phyloP scores from a whole-genome alignment of 2,888 invertebrate species.

The Drosophila pseudotalamancana region DNA sequence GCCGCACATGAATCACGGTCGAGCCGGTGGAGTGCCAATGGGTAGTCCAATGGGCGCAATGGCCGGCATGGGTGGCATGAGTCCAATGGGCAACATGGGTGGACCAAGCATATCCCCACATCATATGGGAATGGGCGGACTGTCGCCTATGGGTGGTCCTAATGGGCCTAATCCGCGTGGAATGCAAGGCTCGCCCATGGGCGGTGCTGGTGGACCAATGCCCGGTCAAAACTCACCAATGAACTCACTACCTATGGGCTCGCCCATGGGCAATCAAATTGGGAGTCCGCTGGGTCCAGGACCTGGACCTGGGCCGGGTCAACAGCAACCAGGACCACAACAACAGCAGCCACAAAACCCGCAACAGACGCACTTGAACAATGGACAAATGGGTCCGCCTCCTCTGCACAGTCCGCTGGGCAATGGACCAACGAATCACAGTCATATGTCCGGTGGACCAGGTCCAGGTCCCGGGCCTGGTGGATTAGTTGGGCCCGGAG shows the following conservation, averaged over 20 bases:
- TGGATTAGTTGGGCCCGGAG: conserved; percentile 71
- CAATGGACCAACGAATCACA: conserved; percentile 86
- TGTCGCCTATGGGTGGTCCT: conserved; percentile 85
- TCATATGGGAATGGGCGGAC: conserved; percentile 84
- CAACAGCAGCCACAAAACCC: conserved; percentile 71
- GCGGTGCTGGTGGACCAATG: conserved; percentile 87
- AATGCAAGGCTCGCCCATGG: conserved; percentile 87
- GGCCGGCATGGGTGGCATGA: conserved; percentile 85
- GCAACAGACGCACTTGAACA: conserved; percentile 86
- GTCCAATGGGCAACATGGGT: conserved; percentile 85
- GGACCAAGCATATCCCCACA: conserved; percentile 84
- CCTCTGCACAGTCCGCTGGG: conserved; percentile 90
- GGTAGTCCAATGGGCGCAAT: conserved; percentile 86
- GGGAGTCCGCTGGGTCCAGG: conserved; percentile 81
- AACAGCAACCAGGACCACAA: conserved; percentile 46
- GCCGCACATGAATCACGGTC: conserved; percentile 83
- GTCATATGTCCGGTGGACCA: conserved; percentile 84
- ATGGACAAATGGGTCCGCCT: conserved; percentile 90
- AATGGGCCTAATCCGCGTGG: conserved; percentile 86
- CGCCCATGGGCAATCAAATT: conserved; percentile 89
- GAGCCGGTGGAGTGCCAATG: conserved; percentile 81
- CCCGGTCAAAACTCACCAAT: conserved; percentile 87
- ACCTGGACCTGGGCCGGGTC: conserved; percentile 51
- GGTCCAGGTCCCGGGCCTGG: conserved; percentile 79
- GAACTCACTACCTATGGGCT: conserved; percentile 90